Evolutionary conservation across 2,113 vertebrate species (phyloP), one percentile per base, ranked within the genome.

Genomic region (Motacilla tschutschensis): DNA sequence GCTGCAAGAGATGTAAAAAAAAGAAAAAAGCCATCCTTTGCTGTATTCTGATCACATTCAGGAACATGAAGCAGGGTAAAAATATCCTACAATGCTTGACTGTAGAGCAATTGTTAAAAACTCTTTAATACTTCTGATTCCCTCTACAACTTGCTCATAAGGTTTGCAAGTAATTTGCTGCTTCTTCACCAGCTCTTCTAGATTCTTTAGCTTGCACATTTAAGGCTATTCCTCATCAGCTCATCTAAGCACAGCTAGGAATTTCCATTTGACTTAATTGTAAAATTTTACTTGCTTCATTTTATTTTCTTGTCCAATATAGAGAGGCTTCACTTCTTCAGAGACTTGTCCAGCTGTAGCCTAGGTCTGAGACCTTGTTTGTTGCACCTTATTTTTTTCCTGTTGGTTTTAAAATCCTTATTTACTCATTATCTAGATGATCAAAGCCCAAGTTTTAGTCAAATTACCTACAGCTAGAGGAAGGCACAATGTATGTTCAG

Each of bases 1-100:
- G 75, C 96, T 96, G 74, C 22, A 10, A 90, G 47, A 88, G 67
- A 82, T 33, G 15, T 24, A 41, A 89, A 1, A 5, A 63, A 43
- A 38, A 71, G 17, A 17, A 40, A 36, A 35, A 58, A 43, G 9
- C 14, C 21, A 67, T 40, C 14, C 14, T 58, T 67, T 73, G 38
- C 8, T 75, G 12, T 44, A 80, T 44, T 87, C 60, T 65, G 25
- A 79, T 65, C 55, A 71, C 40, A 71, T 35, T 48, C 58, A 53
- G 44, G 5, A 50, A 41, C 9, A 28, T 29, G 33, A 33, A 33
- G 33, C 50, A 63, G 12, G 14, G 47, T 38, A 48, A 55, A 76
- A 74, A 53, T 12, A 67, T 35, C n/a, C 46, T 14, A 38, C 6
- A 33, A 7, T 17, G 3, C 20, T 59, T 73, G 25, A 25, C 24